A percentile compares a stretch with the other conserved stretches of the same genome.
phyloP scores from a whole-genome alignment of 2,888 invertebrate species.

The Noctuana brunneofusca region DNA sequence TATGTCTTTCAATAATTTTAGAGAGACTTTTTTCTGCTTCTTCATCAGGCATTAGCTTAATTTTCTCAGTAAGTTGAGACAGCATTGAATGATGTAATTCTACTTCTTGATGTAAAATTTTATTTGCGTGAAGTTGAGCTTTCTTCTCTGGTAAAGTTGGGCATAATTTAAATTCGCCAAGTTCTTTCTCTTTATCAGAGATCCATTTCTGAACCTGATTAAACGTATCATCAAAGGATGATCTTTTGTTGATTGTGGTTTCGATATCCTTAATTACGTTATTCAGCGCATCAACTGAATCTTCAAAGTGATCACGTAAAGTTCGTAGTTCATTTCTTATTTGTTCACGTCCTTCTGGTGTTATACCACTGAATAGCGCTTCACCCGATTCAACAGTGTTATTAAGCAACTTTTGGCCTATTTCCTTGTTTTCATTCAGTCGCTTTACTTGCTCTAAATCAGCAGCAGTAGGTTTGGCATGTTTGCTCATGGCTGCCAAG shows the following conservation, averaged over 20 bases:
- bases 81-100: slow-evolving; percentile 92
- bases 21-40: slow-evolving; percentile 89
- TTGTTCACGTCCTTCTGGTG: slow-evolving; percentile 92
- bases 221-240: slow-evolving; percentile 96
- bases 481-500: slow-evolving; percentile 88
- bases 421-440: slow-evolving; percentile 88
- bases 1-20: slow-evolving; percentile 87
- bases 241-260: slow-evolving; percentile 93
- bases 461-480: slow-evolving; percentile 89
- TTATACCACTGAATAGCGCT: slow-evolving; percentile 92
- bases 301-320: slow-evolving; percentile 92
- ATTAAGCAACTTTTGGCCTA: slow-evolving; percentile 90
- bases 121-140: slow-evolving; percentile 90
- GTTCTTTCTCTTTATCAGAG: slow-evolving; percentile 89
- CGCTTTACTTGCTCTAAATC: slow-evolving; percentile 90
- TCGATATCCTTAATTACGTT: slow-evolving; percentile 93
- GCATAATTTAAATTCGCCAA: slow-evolving; percentile 87
- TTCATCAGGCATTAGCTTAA: slow-evolving; percentile 89
- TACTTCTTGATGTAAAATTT: slow-evolving; percentile 92
- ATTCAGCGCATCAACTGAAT: slow-evolving; percentile 92
- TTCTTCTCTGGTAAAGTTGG: slow-evolving; percentile 95
- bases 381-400: slow-evolving; percentile 94
- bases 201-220: slow-evolving; percentile 95
- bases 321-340: slow-evolving; percentile 91
- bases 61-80: slow-evolving; percentile 91